Conservation (phyloP, 1,140 invertebrate genomes). For the Elysia chlorotica region DNA sequence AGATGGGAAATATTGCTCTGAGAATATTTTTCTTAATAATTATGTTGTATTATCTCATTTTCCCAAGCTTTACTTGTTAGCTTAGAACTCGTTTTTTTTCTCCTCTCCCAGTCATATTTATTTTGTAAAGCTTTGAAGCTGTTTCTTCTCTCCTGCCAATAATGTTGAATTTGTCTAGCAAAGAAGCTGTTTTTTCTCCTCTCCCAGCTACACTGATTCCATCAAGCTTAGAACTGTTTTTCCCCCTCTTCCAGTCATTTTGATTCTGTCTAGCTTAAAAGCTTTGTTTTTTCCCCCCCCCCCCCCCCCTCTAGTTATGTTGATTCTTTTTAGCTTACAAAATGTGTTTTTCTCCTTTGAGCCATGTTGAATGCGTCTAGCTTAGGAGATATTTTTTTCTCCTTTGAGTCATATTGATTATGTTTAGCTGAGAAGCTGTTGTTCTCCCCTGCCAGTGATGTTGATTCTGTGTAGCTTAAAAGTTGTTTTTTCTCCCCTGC, state of each 20-base stretch:
- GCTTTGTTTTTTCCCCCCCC: too few relatives aligned
- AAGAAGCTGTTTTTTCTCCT: not conserved
- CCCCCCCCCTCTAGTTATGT: not conserved
- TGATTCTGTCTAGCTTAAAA: too few relatives aligned
- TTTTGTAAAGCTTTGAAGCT: too few relatives aligned
- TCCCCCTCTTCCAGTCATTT: not conserved
- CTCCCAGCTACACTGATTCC: too few relatives aligned
- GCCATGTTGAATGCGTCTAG: not conserved
- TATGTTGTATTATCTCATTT: too few relatives aligned
- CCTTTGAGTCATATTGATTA: not conserved
- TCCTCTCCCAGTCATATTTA: not conserved
- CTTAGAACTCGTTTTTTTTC: too few relatives aligned
- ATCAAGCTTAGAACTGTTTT: too few relatives aligned
- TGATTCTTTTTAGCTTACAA: not conserved
- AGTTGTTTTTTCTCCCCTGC: not conserved
- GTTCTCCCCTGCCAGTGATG: not conserved
- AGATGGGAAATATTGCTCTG: too few relatives aligned
- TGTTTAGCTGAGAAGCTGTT: too few relatives aligned
- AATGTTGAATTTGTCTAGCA: not conserved
- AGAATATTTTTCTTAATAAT: too few relatives aligned
- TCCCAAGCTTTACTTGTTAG: too few relatives aligned
- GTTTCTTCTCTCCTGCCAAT: too few relatives aligned
- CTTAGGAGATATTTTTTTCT: not conserved
- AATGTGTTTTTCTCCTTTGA: not conserved
- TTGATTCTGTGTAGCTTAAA: constrained; percentile 7